Base-by-base conservation (phyloP, 92 coral and sea anemone species). In the Parazoanthus swiftii region DNA sequence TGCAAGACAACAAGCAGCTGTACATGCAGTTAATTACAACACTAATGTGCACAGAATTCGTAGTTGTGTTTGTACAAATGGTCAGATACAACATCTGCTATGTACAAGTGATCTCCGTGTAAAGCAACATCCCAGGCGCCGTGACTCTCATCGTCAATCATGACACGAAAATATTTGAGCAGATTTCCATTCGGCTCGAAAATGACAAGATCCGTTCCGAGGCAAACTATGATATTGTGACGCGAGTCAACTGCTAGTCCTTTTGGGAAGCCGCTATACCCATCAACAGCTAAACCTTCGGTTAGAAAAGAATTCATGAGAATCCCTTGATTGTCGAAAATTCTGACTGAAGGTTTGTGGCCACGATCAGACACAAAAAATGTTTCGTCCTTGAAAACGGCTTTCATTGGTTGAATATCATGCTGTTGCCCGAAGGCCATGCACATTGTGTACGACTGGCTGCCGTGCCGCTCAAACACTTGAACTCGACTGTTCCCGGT, bases 81-180 rank as follows among this genome's bases (percentile, higher is more conserved):
- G 38, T 79, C 82, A 50, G 42, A 79, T 10, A 79, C 37, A 79
- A 79, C 82, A 54, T 79, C 82, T 79, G 66, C 82, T 35, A 79
- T 79, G 67, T 44, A 79, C 66, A 79, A 79, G 43, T 79, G 67
- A 51, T 51, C 18, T 23, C 82, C 82, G 7, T 79, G 82, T 50
- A 79, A 48, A 50, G 82, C 82, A 54, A 50, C 82, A 79, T 79
- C 82, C 82, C 82, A 79, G 20, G 82, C 82, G 7, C 82, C 82
- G 63, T 79, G 82, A 29, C 25, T 1, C 63, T 51, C 39, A 21
- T 54, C 82, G 50, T 79, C 82, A 29, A 79, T 79, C 82, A 54
- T 79, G 82, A 79, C 82, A 48, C 82, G 82, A 50, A 79, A 79
- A 25, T 79, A 79, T 48, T 79, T 79, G 8, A 79, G 82, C 8